These are phyloP conservation scores for Stenoptilia bipunctidactyla DNA, from an alignment of 2,888 invertebrate species.

Conservation along the genomic window DNA sequence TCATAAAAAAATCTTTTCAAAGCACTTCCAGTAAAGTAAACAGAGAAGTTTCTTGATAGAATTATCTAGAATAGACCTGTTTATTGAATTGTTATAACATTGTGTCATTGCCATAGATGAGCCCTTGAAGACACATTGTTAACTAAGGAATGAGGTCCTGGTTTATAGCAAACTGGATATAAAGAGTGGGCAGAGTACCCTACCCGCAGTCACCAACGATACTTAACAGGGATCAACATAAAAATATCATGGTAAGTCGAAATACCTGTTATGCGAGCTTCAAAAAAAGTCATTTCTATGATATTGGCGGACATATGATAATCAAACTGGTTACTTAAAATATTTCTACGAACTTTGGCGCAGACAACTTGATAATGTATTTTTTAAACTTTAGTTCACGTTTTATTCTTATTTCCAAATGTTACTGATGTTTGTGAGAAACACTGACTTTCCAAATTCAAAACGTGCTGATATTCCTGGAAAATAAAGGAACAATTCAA, in stretches of 20 bases:
- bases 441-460: no score
- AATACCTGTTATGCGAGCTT: slow-evolving; percentile 21
- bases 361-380: no score
- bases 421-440: no score
- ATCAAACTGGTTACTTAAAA: no score
- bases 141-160: slow-evolving; percentile 61
- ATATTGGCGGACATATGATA: background rate
- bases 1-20: no score
- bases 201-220: slow-evolving; percentile 23
- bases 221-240: slow-evolving; percentile 23
- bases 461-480: no score
- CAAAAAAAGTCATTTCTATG: background rate
- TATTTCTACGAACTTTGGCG: no score
- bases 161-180: slow-evolving; percentile 62
- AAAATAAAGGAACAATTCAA: no score
- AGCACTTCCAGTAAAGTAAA: no score
- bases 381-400: no score
- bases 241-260: slow-evolving; percentile 42
- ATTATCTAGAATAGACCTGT: background rate
- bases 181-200: slow-evolving; percentile 49
- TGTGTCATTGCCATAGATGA: slow-evolving; percentile 39
- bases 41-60: no score
- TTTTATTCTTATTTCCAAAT: no score
- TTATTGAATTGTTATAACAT: background rate
- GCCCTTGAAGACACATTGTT: slow-evolving; percentile 44